Evolutionary conservation across 2,113 vertebrate species (phyloP).

Genomic region (Zosterops japonicus): DNA sequence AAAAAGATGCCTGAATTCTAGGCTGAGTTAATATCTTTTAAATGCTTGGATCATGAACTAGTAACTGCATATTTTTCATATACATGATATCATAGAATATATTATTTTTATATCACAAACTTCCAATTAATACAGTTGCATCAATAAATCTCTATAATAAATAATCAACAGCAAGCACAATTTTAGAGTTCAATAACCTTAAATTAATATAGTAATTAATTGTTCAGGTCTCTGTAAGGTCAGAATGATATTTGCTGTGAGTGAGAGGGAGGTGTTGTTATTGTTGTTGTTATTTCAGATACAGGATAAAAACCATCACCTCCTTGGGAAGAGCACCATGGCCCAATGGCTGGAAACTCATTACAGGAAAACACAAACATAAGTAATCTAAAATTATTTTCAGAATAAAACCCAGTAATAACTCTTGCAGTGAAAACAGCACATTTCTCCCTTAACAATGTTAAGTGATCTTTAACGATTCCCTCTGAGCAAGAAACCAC

Average conservation of each 20-base stretch:
- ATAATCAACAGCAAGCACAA: neutral
- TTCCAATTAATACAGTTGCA: neutral
- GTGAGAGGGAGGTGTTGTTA: accelerated
- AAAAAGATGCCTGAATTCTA: neutral
- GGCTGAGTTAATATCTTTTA: neutral
- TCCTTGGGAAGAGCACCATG: neutral
- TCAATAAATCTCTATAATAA: neutral
- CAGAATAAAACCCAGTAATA: neutral
- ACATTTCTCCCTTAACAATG: neutral
- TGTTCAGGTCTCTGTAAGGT: neutral
- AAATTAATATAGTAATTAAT: neutral
- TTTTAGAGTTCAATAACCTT: neutral
- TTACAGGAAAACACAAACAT: neutral
- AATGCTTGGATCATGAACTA: neutral
- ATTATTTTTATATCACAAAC: neutral
- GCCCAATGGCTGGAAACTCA: neutral
- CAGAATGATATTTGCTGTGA: neutral
- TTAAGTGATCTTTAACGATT: neutral
- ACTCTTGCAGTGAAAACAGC: neutral
- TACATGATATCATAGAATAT: neutral
- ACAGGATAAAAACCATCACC: neutral
- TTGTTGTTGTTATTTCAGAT: neutral
- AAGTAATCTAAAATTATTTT: neutral
- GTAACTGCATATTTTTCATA: neutral
- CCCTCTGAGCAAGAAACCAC: neutral